A percentile compares a stretch with the other conserved stretches of the same genome.
Conservation (phyloP, 2,113 vertebrate genomes). For the Psammodynastes pulverulentus region DNA sequence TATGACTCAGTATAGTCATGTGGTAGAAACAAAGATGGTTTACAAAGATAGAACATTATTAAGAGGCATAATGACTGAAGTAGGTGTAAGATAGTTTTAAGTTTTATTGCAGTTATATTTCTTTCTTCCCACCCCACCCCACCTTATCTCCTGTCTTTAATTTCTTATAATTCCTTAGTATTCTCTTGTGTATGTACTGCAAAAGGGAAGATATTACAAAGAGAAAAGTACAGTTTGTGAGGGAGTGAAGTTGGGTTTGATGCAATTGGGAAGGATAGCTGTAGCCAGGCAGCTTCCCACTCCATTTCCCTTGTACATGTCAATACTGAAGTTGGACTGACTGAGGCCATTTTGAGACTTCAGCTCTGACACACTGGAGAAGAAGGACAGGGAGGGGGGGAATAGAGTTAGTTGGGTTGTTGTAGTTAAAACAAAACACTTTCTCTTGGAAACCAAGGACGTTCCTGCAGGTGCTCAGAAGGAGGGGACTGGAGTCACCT, state of each 20-base stretch:
- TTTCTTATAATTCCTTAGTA: neutral
- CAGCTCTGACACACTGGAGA: no score
- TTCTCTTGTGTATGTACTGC: neutral
- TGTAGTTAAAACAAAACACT: no score
- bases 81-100: neutral
- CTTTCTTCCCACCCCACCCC: neutral
- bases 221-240: neutral
- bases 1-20: neutral
- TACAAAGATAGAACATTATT: neutral
- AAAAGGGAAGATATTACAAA: neutral
- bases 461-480: no score
- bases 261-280: neutral
- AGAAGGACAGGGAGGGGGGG: no score
- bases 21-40: neutral
- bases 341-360: no score
- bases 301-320: neutral
- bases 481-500: no score
- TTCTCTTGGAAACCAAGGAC: no score
- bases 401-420: no score
- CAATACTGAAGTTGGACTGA: no score
- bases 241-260: neutral
- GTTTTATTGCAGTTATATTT: neutral
- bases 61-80: neutral
- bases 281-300: neutral
- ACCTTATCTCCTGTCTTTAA: neutral